A percentile compares a stretch with the other conserved stretches of the same genome.
Evolutionary conservation across 1,140 invertebrate species (phyloP).

Genomic region (Anadara kagoshimensis): DNA sequence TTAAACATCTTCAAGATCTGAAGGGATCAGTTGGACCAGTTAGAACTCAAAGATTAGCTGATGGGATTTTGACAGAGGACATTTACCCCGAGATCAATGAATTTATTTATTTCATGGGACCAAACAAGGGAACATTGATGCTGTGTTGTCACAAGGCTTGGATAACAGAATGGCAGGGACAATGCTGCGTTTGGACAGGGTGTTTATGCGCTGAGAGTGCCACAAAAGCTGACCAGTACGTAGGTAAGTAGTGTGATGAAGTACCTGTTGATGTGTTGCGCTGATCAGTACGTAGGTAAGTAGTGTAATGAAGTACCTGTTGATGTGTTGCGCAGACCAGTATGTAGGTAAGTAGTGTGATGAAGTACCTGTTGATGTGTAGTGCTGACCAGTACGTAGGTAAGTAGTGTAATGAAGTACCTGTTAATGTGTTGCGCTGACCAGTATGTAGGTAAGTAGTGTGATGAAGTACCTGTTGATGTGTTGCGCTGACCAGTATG

Average conservation of each 20-base stretch:
- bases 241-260: constrained; percentile 42
- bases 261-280: no score
- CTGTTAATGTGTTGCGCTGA: no score
- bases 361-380: no score
- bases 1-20: constrained; percentile 26
- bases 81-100: constrained; percentile 59
- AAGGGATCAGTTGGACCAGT: constrained; percentile 35
- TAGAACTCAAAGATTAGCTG: constrained; percentile 23
- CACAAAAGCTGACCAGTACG: constrained; percentile 64
- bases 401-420: no score
- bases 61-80: constrained; percentile 22
- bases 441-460: no score
- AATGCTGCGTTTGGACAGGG: constrained; percentile 59
- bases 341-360: no score
- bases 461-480: no score
- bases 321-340: no score
- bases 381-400: no score
- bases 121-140: constrained; percentile 30
- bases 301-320: no score
- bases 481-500: no score
- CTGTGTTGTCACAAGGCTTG: constrained; percentile 48
- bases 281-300: no score
- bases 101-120: constrained; percentile 66
- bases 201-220: constrained; percentile 60
- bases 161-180: constrained; percentile 49